A percentile compares a stretch with the other conserved stretches of the same genome.
phyloP scores from a whole-genome alignment of 2,888 invertebrate species.

The Halictus ligatus region DNA sequence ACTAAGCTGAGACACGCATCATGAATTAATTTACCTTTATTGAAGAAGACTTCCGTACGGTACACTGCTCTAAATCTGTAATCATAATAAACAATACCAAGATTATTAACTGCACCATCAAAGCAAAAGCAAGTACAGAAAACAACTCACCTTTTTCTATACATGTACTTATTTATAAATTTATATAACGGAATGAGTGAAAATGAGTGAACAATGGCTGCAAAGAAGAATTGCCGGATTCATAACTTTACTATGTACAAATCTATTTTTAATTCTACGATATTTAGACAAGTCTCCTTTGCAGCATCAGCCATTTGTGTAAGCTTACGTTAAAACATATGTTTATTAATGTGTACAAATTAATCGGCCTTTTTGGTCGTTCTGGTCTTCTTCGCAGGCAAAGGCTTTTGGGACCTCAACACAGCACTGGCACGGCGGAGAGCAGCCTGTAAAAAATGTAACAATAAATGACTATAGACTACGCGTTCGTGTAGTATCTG shows the following conservation, averaged over 20 bases:
- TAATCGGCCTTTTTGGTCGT: slow-evolving; percentile 93
- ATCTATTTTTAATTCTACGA: background rate
- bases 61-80: slow-evolving; percentile 9
- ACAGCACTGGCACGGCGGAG: slow-evolving; percentile 97
- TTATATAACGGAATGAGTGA: background rate
- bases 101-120: background rate
- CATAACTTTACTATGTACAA: background rate
- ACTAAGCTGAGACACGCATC: background rate
- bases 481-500: too few species aligned
- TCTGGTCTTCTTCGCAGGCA: slow-evolving; percentile 92
- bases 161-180: background rate
- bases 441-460: slow-evolving; percentile 89
- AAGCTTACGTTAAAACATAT: slow-evolving; percentile 58
- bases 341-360: slow-evolving; percentile 82
- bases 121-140: background rate
- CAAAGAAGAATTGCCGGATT: slow-evolving; percentile 36
- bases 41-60: background rate
- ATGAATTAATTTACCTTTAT: slow-evolving; percentile 10
- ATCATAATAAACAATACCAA: background rate
- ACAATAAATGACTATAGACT: background rate
- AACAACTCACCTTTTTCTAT: slow-evolving; percentile 29
- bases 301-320: slow-evolving; percentile 17
- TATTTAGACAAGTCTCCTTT: slow-evolving; percentile 45
- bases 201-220: slow-evolving; percentile 27
- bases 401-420: slow-evolving; percentile 95